Evolutionary conservation across 2,113 vertebrate species (phyloP), one percentile per base, ranked within the genome.

Genomic region (Rhinopomastus cyanomelas): DNA sequence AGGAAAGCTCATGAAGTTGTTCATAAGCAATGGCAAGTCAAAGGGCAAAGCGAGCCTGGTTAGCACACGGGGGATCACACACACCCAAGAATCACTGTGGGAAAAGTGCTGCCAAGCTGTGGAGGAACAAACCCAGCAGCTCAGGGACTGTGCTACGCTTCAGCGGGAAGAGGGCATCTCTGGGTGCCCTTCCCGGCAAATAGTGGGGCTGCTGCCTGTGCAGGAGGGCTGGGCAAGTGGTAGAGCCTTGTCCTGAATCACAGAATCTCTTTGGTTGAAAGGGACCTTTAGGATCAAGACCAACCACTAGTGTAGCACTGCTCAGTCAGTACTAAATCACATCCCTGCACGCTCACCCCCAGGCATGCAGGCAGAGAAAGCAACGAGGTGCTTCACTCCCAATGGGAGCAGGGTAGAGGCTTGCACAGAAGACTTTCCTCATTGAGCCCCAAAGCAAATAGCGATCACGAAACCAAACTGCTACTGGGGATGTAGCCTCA

Each of bases 81-180:
- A 14, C 11, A 25, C 37, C 60, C 37, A 55, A 20, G 68, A 76
- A 55, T 62, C 34, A 6, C 73, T 4, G 4, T 0, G 34, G 80
- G 62, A 81, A 88, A 83, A 0, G 8, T 2, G n/a, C 34, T 66
- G 59, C 72, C 44, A 23, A 36, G 83, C 55, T 30, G 62, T 48
- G 59, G 61, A 39, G 2, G 39, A 86, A 77, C 1, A 26, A 82
- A 56, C n/a, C 22, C 67, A 22, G 59, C 68, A 72, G 60, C 68
- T 69, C 80, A 22, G 66, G 49, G n/a, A 60, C 32, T 49, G 65
- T 36, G 37, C 56, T 75, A 36, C 85, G 48, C 57, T 61, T 51
- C 87, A 85, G 72, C 7, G 57, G 68, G 62, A 94, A 93, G 67
- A 55, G 62, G 79, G 69, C 83, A 67, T 85, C 94, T 79, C 87